A percentile compares a stretch with the other conserved stretches of the same genome.
phyloP scores from a whole-genome alignment of 2,888 invertebrate species.

The Tuberolachnus salignus region DNA sequence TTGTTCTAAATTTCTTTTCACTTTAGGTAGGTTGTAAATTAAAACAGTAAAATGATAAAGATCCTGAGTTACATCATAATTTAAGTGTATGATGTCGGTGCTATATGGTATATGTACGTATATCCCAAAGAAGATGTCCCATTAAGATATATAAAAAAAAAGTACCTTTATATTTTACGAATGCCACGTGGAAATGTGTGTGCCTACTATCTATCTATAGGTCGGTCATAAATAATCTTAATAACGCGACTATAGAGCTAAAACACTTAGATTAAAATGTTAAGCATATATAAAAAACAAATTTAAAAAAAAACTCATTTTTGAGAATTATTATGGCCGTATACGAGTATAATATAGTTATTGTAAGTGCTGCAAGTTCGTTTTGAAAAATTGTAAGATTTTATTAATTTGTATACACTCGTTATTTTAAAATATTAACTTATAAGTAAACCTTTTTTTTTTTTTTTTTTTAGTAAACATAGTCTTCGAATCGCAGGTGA shows the following conservation, averaged over 20 bases:
- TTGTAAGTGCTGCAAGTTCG: neutral
- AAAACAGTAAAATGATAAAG: no score
- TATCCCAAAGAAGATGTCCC: constrained; percentile 8
- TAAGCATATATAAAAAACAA: neutral
- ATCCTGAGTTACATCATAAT: no score
- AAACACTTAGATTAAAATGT: neutral
- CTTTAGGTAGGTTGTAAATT: no score
- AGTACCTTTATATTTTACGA: neutral
- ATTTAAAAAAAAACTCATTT: neutral
- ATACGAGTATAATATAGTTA: neutral
- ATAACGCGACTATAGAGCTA: neutral
- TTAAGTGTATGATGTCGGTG: no score
- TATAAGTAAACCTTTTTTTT: no score
- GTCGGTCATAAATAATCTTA: neutral
- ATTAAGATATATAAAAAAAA: neutral
- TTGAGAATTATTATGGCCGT: no score
- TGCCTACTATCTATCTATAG: neutral
- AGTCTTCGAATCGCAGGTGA: no score
- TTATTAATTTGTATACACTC: neutral
- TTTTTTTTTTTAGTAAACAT: no score
- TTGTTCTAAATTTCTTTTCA: no score
- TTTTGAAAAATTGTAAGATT: neutral
- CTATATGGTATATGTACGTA: neutral
- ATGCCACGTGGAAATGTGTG: neutral
- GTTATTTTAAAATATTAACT: no score